Evolutionary conservation across 1,140 invertebrate species (phyloP).

Genomic region (Archivesica marissinica): DNA sequence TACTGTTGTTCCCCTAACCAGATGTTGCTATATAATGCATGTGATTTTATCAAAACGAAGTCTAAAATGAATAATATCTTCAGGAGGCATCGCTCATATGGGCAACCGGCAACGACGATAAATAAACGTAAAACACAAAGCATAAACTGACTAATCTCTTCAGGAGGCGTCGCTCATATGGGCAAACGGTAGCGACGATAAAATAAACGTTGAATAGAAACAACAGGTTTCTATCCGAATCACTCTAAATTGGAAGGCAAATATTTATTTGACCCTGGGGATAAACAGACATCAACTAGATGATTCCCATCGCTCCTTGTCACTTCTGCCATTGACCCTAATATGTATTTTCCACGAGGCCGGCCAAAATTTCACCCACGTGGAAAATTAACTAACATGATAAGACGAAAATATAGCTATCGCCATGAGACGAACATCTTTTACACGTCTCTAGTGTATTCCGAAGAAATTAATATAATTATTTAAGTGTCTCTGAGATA

Average conservation of each 20-base stretch:
- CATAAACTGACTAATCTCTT: no score
- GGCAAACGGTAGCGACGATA: no score
- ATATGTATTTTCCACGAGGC: conserved; percentile 30
- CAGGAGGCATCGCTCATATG: no score
- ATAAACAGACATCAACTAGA: neutral
- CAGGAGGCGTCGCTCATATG: no score
- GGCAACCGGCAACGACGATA: no score
- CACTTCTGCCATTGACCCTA: conserved; percentile 6
- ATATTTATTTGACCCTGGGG: conserved; percentile 35
- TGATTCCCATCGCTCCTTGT: neutral
- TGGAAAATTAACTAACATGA: conserved; percentile 47
- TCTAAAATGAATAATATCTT: no score
- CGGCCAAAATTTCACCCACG: neutral
- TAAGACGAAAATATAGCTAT: conserved; percentile 37
- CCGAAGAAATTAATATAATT: conserved; percentile 45
- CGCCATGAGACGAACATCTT: conserved; percentile 5
- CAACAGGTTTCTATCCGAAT: neutral
- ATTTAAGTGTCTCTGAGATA: conserved; percentile 48
- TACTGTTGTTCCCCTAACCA: no score
- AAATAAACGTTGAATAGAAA: neutral
- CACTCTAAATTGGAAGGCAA: neutral
- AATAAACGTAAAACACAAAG: no score
- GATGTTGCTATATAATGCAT: no score
- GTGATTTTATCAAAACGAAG: no score
- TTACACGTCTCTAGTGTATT: conserved; percentile 32